Evolutionary conservation across 2,888 invertebrate species (phyloP).

Genomic region (Lasius fuliginosus): DNA sequence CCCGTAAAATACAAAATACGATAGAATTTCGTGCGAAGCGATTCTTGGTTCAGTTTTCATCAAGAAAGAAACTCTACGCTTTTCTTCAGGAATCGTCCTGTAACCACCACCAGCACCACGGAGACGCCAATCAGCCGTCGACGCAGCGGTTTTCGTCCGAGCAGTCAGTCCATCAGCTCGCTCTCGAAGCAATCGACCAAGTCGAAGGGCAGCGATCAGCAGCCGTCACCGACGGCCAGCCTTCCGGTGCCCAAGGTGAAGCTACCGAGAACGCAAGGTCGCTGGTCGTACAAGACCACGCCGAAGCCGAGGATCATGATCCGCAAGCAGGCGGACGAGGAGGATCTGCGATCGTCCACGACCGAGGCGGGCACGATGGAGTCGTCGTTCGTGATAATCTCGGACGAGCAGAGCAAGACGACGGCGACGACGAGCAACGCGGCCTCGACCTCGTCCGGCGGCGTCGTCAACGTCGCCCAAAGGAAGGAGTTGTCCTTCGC

Average conservation of each 20-base stretch:
- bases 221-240: constrained; percentile 85
- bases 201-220: constrained; percentile 69
- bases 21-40: background rate
- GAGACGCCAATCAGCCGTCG: constrained; percentile 80
- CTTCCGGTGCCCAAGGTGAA: constrained; percentile 92
- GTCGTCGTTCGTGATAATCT: background rate
- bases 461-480: constrained; percentile 64
- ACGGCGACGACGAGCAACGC: constrained; percentile 86
- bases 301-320: constrained; percentile 95
- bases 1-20: background rate
- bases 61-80: constrained; percentile 22
- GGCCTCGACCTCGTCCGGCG: constrained; percentile 35
- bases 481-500: constrained; percentile 78
- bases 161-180: constrained; percentile 86
- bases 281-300: constrained; percentile 97
- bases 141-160: constrained; percentile 91
- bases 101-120: constrained; percentile 79
- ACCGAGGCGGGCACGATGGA: constrained; percentile 71
- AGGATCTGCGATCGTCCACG: constrained; percentile 74
- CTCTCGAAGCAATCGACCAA: constrained; percentile 83
- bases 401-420: constrained; percentile 60
- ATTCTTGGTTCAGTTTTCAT: background rate
- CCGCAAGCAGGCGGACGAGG: constrained; percentile 88
- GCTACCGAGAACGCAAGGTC: constrained; percentile 93
- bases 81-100: constrained; percentile 73